Percentiles rank a stretch among this genome's conserved stretches.
These are phyloP conservation scores for Hyla sarda DNA, from an alignment of 2,113 vertebrate species.

Conservation along the genomic window DNA sequence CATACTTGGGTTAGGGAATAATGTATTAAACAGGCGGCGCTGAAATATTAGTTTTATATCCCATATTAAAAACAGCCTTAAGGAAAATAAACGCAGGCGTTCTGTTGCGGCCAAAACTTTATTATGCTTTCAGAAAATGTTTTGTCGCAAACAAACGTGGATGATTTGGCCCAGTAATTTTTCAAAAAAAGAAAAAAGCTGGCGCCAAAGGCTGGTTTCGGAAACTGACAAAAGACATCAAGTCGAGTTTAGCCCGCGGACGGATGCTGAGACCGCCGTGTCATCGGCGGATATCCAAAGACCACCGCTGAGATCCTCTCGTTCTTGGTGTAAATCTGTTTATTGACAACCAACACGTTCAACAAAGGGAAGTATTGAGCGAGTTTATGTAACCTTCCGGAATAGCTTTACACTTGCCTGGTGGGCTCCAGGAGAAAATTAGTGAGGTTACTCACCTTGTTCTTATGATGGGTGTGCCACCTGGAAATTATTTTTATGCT, in stretches of 20 bases:
- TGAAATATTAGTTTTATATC: slow-evolving; percentile 24
- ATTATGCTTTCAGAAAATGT: slow-evolving; percentile 20
- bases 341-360: neutral
- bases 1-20: slow-evolving; percentile 3
- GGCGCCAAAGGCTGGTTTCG: neutral
- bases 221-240: slow-evolving; percentile 4
- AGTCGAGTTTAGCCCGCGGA: neutral
- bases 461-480: slow-evolving; percentile 8
- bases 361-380: slow-evolving; percentile 10
- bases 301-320: neutral
- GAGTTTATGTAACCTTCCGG: neutral
- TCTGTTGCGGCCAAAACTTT: neutral
- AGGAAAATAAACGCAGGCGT: neutral
- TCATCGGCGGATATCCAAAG: neutral
- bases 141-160: slow-evolving; percentile 24
- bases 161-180: neutral
- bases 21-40: slow-evolving; percentile 23
- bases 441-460: slow-evolving; percentile 22
- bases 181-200: neutral
- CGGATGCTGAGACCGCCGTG: neutral
- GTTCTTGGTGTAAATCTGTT: neutral
- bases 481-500: slow-evolving; percentile 20
- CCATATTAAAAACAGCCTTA: slow-evolving; percentile 12
- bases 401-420: neutral
- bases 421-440: slow-evolving; percentile 6